Base-by-base conservation (phyloP, 2,888 invertebrate genomes). In the Iphiclides podalirius region DNA sequence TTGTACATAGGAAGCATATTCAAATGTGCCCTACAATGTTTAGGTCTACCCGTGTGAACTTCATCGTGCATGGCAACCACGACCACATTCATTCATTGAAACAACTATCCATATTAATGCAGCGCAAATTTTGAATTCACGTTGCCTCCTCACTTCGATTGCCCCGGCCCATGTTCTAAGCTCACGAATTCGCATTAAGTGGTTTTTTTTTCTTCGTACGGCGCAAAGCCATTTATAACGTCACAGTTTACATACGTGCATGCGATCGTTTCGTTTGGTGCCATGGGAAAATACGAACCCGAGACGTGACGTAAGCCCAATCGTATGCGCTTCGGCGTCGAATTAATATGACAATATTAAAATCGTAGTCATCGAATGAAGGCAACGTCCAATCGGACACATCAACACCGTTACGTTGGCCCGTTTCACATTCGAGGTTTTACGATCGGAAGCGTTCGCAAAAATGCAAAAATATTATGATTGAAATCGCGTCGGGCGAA, bases 121-220 rank as follows among this genome's bases (percentile, higher is more conserved):
- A 84, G 81, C 83, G 84, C 87, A 86, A 85, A 88, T 86, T 88
- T 88, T 76, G 75, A 84, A 88, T 88, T 88, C 88, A 87, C 74
- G 77, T 72, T 76, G 79, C 67, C 79, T 78, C 81, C 71, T 79
- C 80, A 71, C 77, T 82, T 80, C 79, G 79, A 84, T 84, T 75
- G 78, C 77, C 67, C 75, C 67, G 73, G 67, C 63, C 71, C 74
- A 70, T 84, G 82, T 84, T 63, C 79, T 85, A 79, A 81, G 81
- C 82, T 73, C 84, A 84, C 82, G 83, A 79, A 81, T 85, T 76
- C 80, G 85, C 79, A 82, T 80, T 83, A 82, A 84, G 75, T 77
- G 73, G 77, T 79, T 82, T 82, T 84, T 82, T 78, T 8, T 11
- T 31, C 12, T 3, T 31, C 11, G 73, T 77, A 78, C 75, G 4